Evolutionary conservation across 2,113 vertebrate genomes (phyloP).

Genomic region (Taurulus bubalis): DNA sequence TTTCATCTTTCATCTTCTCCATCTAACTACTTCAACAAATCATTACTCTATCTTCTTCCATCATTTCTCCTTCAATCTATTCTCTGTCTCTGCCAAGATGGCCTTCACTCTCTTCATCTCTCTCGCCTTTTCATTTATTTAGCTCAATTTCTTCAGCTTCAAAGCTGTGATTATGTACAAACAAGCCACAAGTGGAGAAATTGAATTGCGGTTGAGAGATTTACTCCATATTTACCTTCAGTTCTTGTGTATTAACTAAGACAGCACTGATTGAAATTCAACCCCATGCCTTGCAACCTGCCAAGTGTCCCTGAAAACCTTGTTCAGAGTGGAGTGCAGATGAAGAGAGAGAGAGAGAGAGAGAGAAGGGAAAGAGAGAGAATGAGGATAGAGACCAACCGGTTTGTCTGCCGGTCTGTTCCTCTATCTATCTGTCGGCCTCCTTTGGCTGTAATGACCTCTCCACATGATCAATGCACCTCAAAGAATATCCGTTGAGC

Average conservation of each 20-base stretch:
- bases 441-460: constrained; percentile 57
- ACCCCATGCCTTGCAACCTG: constrained; percentile 47
- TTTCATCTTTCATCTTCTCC: constrained; percentile 69
- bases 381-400: constrained; percentile 41
- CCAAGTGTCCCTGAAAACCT: constrained; percentile 70
- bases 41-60: constrained; percentile 38
- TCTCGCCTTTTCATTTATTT: constrained; percentile 13
- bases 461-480: constrained; percentile 56
- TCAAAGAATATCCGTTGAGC: constrained; percentile 57
- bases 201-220: constrained; percentile 57
- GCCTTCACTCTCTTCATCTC: constrained; percentile 20
- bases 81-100: constrained; percentile 15
- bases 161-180: constrained; percentile 54
- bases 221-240: constrained; percentile 44
- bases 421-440: constrained; percentile 37
- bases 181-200: constrained; percentile 46
- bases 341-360: constrained; percentile 60
- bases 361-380: constrained; percentile 37
- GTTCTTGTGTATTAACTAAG: constrained; percentile 62
- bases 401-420: constrained; percentile 33
- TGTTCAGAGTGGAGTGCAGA: constrained; percentile 63
- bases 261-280: constrained; percentile 67
- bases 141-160: constrained; percentile 2
- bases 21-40: constrained; percentile 44
- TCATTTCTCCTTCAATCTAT: constrained; percentile 24